Base-by-base conservation (phyloP, 2,888 invertebrate genomes). In the Augochlorella aurata region DNA sequence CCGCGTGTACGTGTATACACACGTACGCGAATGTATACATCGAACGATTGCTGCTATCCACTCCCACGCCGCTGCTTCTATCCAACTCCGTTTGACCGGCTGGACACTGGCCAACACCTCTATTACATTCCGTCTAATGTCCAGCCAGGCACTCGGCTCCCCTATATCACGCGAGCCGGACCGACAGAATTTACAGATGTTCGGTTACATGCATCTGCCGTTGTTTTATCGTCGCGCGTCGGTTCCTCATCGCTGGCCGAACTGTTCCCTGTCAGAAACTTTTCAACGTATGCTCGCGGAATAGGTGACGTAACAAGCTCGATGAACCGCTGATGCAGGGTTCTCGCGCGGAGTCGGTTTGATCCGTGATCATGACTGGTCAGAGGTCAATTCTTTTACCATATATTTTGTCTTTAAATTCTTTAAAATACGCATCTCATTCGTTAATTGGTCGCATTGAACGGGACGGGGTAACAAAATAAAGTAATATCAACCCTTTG, bases 21-120 rank as follows among this genome's bases (percentile, higher is more conserved):
- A 61, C 74, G 49, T 44, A 58, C 47, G 10, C 50, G 45, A 21
- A 47, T 65, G 70, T 76, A 72, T 72, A 75, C 77, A 75, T 71
- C 79, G 74, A 63, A 74, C 79, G 52, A 67, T 79, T 68, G 65
- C 61, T 74, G 49, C 63, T 67, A 84, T 69, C 76, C 76, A 61
- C 50, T 70, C 61, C 74, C 44, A 49, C 61, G 44, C 24, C 67
- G 44, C 24, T 63, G 74, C 49, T 50, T 67, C 83, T 45, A 50
- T 73, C 74, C 74, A 68, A 73, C 76, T 78, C 66, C 79, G 81
- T 90, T 88, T 82, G 87, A 88, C 85, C 88, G 84, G 74, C 82
- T 92, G 92, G 92, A 91, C 85, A 87, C 67, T 76, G 83, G 92
- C 92, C 92, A 92, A 92, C 85, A 89, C 87, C 90, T 91, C 90